phyloP scores from a whole-genome alignment of 2,888 invertebrate species.

The Coremacera marginata region DNA sequence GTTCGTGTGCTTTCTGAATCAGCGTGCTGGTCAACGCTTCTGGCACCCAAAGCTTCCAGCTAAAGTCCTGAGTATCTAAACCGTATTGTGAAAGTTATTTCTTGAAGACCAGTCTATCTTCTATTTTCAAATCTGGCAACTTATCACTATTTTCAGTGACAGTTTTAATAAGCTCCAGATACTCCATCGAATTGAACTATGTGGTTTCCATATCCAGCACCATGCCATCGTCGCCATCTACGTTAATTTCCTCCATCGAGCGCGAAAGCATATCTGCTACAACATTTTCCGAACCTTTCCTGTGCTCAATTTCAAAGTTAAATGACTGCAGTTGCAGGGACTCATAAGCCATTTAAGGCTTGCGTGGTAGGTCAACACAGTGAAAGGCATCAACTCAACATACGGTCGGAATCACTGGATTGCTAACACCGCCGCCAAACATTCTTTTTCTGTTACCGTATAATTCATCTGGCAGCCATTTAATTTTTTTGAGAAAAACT shows the following conservation, averaged over 20 bases:
- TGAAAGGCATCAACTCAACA: conserved; percentile 31
- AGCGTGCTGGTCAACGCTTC: background rate
- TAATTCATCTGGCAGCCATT: conserved; percentile 39
- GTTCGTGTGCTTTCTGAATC: conserved; percentile 18
- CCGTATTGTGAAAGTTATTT: too few relatives aligned
- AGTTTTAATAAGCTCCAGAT: background rate
- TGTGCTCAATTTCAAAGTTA: too few relatives aligned
- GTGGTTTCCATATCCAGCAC: conserved; percentile 12
- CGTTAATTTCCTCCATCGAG: background rate
- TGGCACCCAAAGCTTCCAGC: conserved; percentile 35
- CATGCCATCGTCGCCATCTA: background rate
- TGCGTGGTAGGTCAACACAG: conserved; percentile 30
- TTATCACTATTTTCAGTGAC: background rate
- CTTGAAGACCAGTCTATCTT: background rate
- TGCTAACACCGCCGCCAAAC: conserved; percentile 30
- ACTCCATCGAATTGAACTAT: conserved; percentile 20
- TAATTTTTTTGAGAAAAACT: conserved; percentile 37
- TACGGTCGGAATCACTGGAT: conserved; percentile 19
- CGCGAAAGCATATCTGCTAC: conserved; percentile 28
- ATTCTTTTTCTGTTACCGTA: conserved; percentile 41
- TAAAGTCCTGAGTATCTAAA: too few relatives aligned
- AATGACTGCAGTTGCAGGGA: background rate
- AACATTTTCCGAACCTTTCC: too few relatives aligned
- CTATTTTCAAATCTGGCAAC: background rate
- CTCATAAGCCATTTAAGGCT: conserved; percentile 32